Evolutionary conservation across 2,113 vertebrate species (phyloP), one percentile per base, ranked within the genome.

Genomic region (Aspidoscelis tigris): DNA sequence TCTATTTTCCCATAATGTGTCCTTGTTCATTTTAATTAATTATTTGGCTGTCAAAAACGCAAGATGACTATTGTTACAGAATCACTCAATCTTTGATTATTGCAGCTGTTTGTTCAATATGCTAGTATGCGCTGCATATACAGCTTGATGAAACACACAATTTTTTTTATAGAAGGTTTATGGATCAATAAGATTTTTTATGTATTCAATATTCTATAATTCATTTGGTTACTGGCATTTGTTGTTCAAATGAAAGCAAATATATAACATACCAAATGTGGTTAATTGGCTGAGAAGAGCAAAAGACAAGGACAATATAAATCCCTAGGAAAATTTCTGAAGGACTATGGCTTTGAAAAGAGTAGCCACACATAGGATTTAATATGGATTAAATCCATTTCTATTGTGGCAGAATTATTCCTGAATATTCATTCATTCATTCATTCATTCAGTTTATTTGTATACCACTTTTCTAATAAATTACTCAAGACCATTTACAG

Each of bases 1-100:
- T 92, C 88, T 90, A 89, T 93, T 94, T 88, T 88, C 91, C 87
- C 86, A 77, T 71, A 73, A 83, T 84, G 14, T 85, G 81, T 12
- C 87, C 88, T 78, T 83, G 83, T 83, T 92, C 86, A 83, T 88
- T 81, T 85, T 80, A 80, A 90, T 90, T 91, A 93, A 92, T 92
- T 87, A 88, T 89, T 86, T 50, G 82, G 78, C 88, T 92, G 91
- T 93, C 89, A 86, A 81, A 90, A 76, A 79, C 3, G 75, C 4
- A 61, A 85, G 90, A 91, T 90, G 76, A 82, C 89, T 79, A 73
- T 41, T 83, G 82, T 80, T 81, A 66, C 24, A 72, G 85, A 84
- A 86, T 91, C 88, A 88, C 85, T 82, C 80, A 89, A 39, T 89
- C 0, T 0, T 83, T 86, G n/a, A 76, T 92, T 88, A 88, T 77